Evolutionary conservation across 2,113 vertebrate genomes (phyloP).

Genomic region (Uria aalge): DNA sequence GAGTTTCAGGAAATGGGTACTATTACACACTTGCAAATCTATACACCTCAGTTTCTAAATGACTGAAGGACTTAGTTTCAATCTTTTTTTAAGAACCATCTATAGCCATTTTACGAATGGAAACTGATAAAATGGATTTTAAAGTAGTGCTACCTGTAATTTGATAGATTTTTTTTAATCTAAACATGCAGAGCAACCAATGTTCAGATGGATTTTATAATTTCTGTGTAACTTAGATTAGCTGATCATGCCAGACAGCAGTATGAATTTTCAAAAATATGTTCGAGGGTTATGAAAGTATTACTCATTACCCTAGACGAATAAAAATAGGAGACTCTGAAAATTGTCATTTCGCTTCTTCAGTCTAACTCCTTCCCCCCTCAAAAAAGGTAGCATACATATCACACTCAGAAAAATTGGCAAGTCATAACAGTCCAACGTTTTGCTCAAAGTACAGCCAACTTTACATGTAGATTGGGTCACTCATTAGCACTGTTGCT

Average conservation of each 20-base stretch:
- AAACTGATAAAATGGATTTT: background rate
- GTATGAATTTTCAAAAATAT: background rate
- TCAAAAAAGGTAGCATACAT: background rate
- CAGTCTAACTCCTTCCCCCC: background rate
- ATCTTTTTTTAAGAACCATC: background rate
- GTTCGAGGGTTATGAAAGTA: background rate
- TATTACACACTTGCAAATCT: background rate
- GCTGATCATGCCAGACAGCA: background rate
- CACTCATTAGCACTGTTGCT: background rate
- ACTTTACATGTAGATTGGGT: background rate
- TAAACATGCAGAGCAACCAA: background rate
- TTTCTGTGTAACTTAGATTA: background rate
- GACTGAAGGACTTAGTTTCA: background rate
- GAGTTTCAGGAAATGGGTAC: background rate
- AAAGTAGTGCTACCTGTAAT: background rate
- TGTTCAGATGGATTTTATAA: background rate
- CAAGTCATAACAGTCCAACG: background rate
- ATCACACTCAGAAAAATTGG: background rate
- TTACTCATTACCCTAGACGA: background rate
- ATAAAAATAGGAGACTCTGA: background rate
- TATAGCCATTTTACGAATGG: background rate
- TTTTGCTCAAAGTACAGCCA: background rate
- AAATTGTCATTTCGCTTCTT: background rate
- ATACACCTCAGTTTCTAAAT: background rate
- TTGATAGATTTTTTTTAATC: background rate